Base-by-base conservation (phyloP, 2,113 vertebrate genomes). In the Thunnus maccoyii region DNA sequence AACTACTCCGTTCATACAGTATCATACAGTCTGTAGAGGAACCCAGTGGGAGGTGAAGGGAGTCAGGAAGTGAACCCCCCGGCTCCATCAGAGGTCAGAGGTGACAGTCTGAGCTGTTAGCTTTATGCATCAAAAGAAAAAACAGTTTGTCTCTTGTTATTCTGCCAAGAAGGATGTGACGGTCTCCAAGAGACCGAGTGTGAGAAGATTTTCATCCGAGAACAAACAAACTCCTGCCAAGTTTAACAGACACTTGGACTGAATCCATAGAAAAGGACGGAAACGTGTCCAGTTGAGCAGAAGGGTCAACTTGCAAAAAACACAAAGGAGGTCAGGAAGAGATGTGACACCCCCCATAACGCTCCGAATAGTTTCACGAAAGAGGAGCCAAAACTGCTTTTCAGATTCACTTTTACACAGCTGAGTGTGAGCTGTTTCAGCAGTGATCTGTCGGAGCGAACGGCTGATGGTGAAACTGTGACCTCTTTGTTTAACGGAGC, bases 161-260 rank as follows among this genome's bases (percentile, higher is more conserved):
- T n/a, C 6, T 2, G 14, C 5, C 4, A 3, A 20, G 47, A n/a
- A 56, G 36, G 5, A 2, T 1, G 36, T 32, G 22, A 46, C 5
- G 6, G 51, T 84, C 30, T 79, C 70, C 51, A 22, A 65, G 77
- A 81, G 55, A 78, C 67, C 0, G 54, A 71, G 12, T 16, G 3
- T 32, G 41, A 56, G 46, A 11, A 30, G 16, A 47, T 55, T 73
- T 64, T 2, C 10, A 57, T 3, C 14, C 4, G 12, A n/a, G 16
- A 54, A 30, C 18, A 44, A 50, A 58, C 16, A 1, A 30, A 14
- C 52, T 67, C 32, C 61, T 10, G 79, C 65, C 1, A 20, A 72
- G 36, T 36, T 71, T 16, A 4, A 1, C 15, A 18, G 20, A 4
- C 2, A 0, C 4, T 70, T 46, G 36, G 72, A 54, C 27, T 3